Base-by-base conservation (phyloP, 2,888 invertebrate genomes). In the Meliscaeva auricollis region DNA sequence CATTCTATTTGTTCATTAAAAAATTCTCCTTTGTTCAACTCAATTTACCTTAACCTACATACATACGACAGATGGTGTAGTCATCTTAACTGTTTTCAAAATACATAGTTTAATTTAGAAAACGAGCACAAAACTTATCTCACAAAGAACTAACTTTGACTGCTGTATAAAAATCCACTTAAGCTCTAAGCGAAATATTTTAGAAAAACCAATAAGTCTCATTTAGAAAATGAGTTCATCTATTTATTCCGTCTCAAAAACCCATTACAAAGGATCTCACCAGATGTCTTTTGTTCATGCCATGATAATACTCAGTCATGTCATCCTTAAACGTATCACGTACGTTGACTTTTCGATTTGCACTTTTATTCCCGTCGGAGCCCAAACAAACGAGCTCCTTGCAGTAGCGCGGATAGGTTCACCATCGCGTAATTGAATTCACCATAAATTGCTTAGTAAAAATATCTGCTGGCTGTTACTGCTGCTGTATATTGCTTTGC, bases 341-440 rank as follows among this genome's bases (percentile, higher is more conserved):
- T 84, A 50, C 79, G 38, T 32, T 80, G 75, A 84, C 84, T 75
- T 62, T 72, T 56, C 58, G 60, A 44, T 72, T 52, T 52, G 20
- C 52, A 15, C 44, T 69, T 35, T 44, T 64, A 44, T 73, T 38
- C 35, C 26, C n/a, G n/a, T 50, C 20, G 20, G 22, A 50, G 38
- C 26, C 68, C 17, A 56, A 58, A 66, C 56, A 66, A 74, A 74
- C 26, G 17, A 62, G 17, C 44, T 58, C 54, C 9, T 8, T 32
- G 26, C 26, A 3, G 26, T 4, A 68, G 35, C 41, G 11, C 17
- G 41, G 32, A 56, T 41, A 70, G 50, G 35, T 66, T 15, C 69
- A 62, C 54, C 54, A 44, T 44, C n/a, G 77, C 46, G 72, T 80
- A 84, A 84, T 84, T 84, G 80, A 84, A 84, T 84, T 70, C 26